Conservation (phyloP, 2,113 vertebrate genomes). For the Gallinago jamesoni region DNA sequence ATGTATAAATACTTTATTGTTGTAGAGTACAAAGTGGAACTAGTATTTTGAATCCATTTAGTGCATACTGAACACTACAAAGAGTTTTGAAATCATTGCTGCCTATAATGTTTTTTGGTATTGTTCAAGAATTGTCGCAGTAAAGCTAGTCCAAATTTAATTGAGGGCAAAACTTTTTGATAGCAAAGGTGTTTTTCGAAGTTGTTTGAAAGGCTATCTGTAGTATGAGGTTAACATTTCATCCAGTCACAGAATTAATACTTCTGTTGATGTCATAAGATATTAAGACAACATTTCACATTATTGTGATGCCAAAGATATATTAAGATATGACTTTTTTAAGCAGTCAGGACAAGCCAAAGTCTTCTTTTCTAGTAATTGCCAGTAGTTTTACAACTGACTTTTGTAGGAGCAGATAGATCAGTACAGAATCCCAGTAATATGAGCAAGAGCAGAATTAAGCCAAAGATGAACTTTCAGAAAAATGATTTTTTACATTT, state of each 20-base stretch:
- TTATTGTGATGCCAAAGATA: not conserved
- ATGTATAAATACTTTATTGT: not conserved
- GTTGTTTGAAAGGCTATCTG: fast-evolving
- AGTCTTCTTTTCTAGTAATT: not conserved
- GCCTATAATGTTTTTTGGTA: not conserved
- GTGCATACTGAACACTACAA: not conserved
- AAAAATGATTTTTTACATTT: not conserved
- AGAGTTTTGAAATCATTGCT: not conserved
- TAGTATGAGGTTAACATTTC: not conserved
- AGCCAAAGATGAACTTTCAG: not conserved
- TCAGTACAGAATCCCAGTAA: not conserved
- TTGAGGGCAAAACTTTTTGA: not conserved
- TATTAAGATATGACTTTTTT: not conserved
- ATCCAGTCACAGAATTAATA: not conserved
- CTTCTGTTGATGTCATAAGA: not conserved
- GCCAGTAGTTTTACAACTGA: not conserved
- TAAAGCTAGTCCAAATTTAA: not conserved
- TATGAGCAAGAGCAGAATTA: not conserved
- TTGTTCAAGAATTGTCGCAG: not conserved
- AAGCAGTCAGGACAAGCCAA: not conserved
- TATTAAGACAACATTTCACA: not conserved
- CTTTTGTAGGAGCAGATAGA: not conserved
- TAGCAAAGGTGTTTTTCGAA: not conserved
- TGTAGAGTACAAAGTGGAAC: not conserved
- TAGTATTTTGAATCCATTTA: not conserved